Evolutionary conservation across 1,140 invertebrate species (phyloP), one percentile per base, ranked within the genome.

Genomic region (Cotesia glomerata): DNA sequence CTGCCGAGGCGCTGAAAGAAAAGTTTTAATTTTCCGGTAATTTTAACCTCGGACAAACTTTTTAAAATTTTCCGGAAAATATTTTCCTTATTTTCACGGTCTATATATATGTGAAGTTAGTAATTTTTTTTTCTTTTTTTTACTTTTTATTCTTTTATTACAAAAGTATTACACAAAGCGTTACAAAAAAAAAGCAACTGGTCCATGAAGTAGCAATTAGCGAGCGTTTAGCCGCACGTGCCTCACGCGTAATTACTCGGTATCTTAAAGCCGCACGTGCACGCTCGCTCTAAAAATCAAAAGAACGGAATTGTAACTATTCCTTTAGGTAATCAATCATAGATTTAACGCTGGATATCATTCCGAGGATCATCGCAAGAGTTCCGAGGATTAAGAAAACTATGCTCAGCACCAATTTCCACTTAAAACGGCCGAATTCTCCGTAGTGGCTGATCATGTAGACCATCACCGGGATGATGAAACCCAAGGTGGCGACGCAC

Each of bases 191-290:
- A 2, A 26, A 26, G 26, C 26, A 26, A 26, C 26, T 3, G 26
- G 26, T 26, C 26, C 26, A 26, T 26, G 26, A 26, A 26, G 58
- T 65, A 77, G 78, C 82, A 87, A 86, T 86, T 86, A 87, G 79
- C 76, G 75, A 75, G 65, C 81, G 75, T 83, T 86, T 83, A 84
- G 80, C 74, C 26, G 80, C 84, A 85, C 85, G 84, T 86, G 84
- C 80, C 65, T 75, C 11, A 78, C 75, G 77, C 77, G 76, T 85
- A 85, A 85, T 85, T 82, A 80, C 71, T 72, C 56, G 18, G 45
- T 16, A 18, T 18, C 63, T 61, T 36, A 11, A 49, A 45, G 14
- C n/a, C 62, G 14, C 68, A 26, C 16, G 32, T 35, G 56, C 58
- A 51, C 16, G 26, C 69, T 36, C 45, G 59, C 49, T 32, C 35